These are phyloP conservation scores for Melipona quadrifasciata DNA, from an alignment of 1,140 invertebrate genomes.

Conservation along the genomic window DNA sequence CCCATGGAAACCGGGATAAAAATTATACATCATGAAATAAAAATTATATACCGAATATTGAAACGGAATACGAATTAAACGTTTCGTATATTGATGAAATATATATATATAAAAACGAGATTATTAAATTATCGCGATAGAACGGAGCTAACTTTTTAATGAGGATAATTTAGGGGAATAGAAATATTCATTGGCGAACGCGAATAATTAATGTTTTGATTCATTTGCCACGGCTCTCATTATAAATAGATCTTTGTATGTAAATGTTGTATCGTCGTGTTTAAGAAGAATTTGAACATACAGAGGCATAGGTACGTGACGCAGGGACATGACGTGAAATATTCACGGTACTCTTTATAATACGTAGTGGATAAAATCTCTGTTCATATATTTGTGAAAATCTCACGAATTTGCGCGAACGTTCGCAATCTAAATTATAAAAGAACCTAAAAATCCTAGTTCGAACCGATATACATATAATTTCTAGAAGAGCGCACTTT, in stretches of 20 bases:
- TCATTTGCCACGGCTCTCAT: background rate
- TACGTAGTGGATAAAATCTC: too few species aligned
- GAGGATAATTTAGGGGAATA: background rate
- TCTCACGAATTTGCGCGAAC: too few species aligned
- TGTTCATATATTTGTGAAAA: too few species aligned
- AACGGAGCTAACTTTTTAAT: background rate
- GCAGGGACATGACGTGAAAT: too few species aligned
- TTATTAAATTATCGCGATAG: background rate
- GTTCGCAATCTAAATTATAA: too few species aligned
- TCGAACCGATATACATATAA: background rate
- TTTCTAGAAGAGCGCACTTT: background rate
- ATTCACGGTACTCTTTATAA: too few species aligned
- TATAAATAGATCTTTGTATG: background rate
- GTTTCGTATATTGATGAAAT: background rate
- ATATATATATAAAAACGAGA: too few species aligned
- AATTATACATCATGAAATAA: too few species aligned
- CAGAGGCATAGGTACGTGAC: too few species aligned
- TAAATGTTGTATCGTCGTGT: too few species aligned
- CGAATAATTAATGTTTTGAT: background rate
- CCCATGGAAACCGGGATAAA: background rate
- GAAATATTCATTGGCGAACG: background rate
- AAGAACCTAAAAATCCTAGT: too few species aligned
- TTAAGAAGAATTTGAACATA: too few species aligned
- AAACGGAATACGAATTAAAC: slow-evolving; percentile 15
- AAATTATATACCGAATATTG: slow-evolving; percentile 19